phyloP scores from a whole-genome alignment of 2,797 vertebrate species.

The Gymnocypris eckloni region DNA sequence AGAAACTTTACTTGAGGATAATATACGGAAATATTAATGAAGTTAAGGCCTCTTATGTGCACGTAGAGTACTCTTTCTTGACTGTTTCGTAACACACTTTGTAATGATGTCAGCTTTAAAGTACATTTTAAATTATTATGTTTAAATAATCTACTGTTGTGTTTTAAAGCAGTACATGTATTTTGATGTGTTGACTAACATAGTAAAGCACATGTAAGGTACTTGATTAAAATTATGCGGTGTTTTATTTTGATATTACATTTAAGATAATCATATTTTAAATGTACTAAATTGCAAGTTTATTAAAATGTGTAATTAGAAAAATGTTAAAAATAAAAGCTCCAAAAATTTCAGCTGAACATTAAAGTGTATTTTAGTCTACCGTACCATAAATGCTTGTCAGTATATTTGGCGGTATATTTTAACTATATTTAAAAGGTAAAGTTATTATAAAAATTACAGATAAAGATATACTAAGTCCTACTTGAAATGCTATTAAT shows the following conservation, averaged over 20 bases:
- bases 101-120: not conserved
- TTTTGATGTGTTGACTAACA: not conserved
- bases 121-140: not conserved
- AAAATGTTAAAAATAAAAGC: not conserved
- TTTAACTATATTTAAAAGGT: not conserved
- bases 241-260: not conserved
- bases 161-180: not conserved
- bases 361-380: not conserved
- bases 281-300: constrained; percentile 1
- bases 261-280: not conserved
- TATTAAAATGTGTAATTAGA: constrained; percentile 5
- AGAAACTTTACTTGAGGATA: not conserved
- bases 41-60: not conserved
- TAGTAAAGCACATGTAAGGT: too few species aligned
- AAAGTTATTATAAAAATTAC: not conserved
- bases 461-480: not conserved
- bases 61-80: not conserved
- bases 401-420: not conserved
- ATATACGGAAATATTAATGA: constrained; percentile 7
- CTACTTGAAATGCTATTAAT: not conserved
- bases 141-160: not conserved
- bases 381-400: not conserved
- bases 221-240: not conserved
- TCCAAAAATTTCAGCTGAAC: not conserved
- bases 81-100: not conserved